A percentile compares a stretch with the other conserved stretches of the same genome.
phyloP scores from a whole-genome alignment of 1,140 invertebrate genomes.

The Popillia japonica region DNA sequence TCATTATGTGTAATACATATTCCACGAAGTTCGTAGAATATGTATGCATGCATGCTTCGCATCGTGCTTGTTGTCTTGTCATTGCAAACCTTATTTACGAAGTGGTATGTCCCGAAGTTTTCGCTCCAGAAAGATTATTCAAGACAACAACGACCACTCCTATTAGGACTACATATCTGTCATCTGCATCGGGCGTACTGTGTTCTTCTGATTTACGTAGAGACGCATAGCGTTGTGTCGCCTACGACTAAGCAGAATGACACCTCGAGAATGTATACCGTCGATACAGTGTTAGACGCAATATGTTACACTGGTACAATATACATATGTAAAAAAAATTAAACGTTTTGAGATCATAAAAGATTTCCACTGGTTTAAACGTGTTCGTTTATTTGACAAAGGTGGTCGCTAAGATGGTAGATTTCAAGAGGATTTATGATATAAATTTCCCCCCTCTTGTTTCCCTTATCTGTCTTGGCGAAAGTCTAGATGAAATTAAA shows the following conservation, averaged over 20 bases:
- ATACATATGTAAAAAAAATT: no score
- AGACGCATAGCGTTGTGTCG: neutral
- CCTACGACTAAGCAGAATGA: neutral
- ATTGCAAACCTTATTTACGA: constrained; percentile 1
- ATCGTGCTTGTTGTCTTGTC: neutral
- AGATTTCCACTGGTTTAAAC: no score
- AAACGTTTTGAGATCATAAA: no score
- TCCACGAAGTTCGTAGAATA: neutral
- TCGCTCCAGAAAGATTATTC: constrained; percentile 18
- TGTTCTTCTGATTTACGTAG: neutral
- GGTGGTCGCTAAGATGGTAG: no score
- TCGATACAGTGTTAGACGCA: neutral
- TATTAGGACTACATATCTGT: constrained; percentile 10
- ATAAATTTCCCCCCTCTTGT: no score
- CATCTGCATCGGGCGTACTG: neutral
- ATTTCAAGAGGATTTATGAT: no score
- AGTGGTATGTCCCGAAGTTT: neutral
- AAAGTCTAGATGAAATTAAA: no score
- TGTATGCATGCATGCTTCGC: neutral
- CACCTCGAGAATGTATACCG: neutral
- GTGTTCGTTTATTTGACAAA: no score
- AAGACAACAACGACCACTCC: constrained; percentile 5
- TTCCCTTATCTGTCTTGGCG: no score
- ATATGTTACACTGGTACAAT: no score
- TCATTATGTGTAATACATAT: no score